phyloP scores from a whole-genome alignment of 2,113 vertebrate genomes.

The Galemys pyrenaicus region DNA sequence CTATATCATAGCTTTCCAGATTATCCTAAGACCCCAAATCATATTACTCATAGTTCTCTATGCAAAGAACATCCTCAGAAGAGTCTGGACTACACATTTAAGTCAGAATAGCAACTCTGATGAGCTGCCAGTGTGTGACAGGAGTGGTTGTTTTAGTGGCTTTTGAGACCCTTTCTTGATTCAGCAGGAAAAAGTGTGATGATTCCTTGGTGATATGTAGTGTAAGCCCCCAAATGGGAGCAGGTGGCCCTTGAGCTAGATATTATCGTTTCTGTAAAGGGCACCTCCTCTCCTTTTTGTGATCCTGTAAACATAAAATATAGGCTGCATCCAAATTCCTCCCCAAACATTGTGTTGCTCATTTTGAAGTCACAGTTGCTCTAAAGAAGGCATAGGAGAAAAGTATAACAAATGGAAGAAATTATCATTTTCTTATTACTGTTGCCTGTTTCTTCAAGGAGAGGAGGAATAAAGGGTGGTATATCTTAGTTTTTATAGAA shows the following conservation, averaged over 20 bases:
- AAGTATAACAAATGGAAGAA: neutral
- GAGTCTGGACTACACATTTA: neutral
- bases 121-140: neutral
- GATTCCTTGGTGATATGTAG: too few relatives aligned
- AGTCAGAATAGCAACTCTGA: neutral
- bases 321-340: neutral
- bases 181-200: neutral
- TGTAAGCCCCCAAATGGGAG: too few relatives aligned
- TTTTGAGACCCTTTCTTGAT: neutral
- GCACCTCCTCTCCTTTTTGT: neutral
- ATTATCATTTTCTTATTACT: neutral
- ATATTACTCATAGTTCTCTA: neutral
- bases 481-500: constrained; percentile 9
- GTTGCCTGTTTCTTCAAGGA: neutral
- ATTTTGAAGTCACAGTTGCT: neutral
- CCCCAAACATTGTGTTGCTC: neutral
- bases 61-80: neutral
- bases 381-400: neutral
- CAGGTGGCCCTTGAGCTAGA: neutral
- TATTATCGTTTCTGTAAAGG: neutral
- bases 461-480: neutral
- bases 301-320: neutral
- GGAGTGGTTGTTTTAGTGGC: neutral
- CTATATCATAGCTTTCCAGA: neutral
- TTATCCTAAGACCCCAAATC: neutral